Percentiles rank a stretch among this genome's conserved stretches.
Conservation (phyloP, 2,888 invertebrate species). For the Meta bourneti region DNA sequence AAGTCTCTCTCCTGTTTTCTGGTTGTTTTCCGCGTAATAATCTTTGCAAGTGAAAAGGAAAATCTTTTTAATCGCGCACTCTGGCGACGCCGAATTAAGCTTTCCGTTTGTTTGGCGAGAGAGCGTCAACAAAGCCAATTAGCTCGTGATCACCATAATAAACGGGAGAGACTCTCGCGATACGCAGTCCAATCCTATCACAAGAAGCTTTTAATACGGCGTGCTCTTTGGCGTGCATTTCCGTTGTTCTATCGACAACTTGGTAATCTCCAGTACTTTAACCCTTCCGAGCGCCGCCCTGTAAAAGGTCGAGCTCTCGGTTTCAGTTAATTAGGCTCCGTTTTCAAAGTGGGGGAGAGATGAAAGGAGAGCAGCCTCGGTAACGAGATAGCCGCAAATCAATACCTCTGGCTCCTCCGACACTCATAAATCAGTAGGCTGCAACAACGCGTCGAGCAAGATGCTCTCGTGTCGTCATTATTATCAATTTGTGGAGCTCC, state of each 20-base stretch:
- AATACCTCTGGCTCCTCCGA: conserved; percentile 67
- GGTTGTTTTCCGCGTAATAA: conserved; percentile 69
- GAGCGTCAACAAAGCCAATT: conserved; percentile 70
- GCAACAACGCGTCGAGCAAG: conserved; percentile 53
- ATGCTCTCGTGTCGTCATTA: conserved; percentile 74
- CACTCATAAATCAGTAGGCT: conserved; percentile 69
- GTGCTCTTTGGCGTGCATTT: conserved; percentile 66
- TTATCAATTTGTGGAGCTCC: conserved; percentile 75
- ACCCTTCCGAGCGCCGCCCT: conserved; percentile 58
- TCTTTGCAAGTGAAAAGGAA: conserved; percentile 68
- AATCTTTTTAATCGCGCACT: conserved; percentile 75
- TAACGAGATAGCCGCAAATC: conserved; percentile 76
- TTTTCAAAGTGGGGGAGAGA: conserved; percentile 66
- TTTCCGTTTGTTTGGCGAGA: conserved; percentile 64
- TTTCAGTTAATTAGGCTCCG: conserved; percentile 75
- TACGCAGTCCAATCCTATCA: conserved; percentile 73
- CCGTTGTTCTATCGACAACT: conserved; percentile 70
- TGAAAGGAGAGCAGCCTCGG: conserved; percentile 65
- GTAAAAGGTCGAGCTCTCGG: conserved; percentile 75
- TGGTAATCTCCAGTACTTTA: conserved; percentile 74
- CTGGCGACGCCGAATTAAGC: conserved; percentile 58
- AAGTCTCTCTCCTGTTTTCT: conserved; percentile 10
- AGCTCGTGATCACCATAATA: conserved; percentile 71
- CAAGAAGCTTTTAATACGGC: conserved; percentile 71
- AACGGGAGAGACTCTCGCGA: conserved; percentile 59